Percentiles rank a stretch among this genome's conserved stretches.
phyloP scores from a whole-genome alignment of 2,888 invertebrate genomes.

The Tricholauxania praeusta region DNA sequence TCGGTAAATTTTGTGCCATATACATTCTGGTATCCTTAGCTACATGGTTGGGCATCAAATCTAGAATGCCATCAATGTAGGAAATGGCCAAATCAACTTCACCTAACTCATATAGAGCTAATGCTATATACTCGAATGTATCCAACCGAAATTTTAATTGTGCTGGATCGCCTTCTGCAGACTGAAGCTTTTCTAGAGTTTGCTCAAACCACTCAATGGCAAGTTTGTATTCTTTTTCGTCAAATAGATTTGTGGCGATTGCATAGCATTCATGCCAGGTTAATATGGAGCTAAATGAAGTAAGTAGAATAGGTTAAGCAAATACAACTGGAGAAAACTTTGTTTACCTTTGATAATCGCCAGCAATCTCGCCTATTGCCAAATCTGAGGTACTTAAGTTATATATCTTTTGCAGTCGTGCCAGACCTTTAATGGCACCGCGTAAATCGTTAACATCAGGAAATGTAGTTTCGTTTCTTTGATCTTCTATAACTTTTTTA shows the following conservation, averaged over 20 bases:
- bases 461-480: slow-evolving; percentile 40
- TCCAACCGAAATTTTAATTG: slow-evolving; percentile 35
- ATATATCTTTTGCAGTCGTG: slow-evolving; percentile 92
- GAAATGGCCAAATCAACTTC: slow-evolving; percentile 39
- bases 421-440: slow-evolving; percentile 91
- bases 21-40: slow-evolving; percentile 40
- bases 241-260: slow-evolving; percentile 52
- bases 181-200: slow-evolving; percentile 35
- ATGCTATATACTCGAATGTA: slow-evolving; percentile 52
- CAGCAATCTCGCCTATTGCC: slow-evolving; percentile 83
- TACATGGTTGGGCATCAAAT: slow-evolving; percentile 38
- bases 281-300: slow-evolving; percentile 35
- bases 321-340: background rate
- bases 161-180: background rate
- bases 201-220: slow-evolving; percentile 51
- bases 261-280: slow-evolving; percentile 54
- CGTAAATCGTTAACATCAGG: slow-evolving; percentile 90
- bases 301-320: background rate
- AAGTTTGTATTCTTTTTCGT: slow-evolving; percentile 38
- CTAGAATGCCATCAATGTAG: slow-evolving; percentile 44
- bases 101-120: slow-evolving; percentile 51
- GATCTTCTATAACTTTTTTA: slow-evolving; percentile 26
- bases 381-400: slow-evolving; percentile 84
- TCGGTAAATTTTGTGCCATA: slow-evolving; percentile 30
- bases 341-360: slow-evolving; percentile 80